These are phyloP conservation scores for Corythoichthys haematopterus DNA, from an alignment of 2,113 vertebrate genomes.

Conservation along the genomic window DNA sequence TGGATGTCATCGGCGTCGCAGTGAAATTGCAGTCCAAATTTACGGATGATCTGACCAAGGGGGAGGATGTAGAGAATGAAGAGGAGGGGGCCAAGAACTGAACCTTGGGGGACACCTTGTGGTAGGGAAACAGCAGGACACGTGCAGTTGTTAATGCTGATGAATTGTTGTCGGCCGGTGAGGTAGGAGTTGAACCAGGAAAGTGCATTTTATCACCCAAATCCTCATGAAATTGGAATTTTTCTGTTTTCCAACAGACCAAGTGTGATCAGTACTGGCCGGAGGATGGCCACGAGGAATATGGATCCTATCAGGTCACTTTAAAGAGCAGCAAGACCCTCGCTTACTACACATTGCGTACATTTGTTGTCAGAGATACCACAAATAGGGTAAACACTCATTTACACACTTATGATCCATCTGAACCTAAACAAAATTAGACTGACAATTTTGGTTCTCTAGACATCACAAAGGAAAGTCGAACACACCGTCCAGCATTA, in stretches of 20 bases:
- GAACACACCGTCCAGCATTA: slow-evolving; percentile 87
- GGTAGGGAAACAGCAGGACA: too few relatives aligned
- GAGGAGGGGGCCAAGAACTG: too few relatives aligned
- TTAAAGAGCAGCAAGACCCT: slow-evolving; percentile 82
- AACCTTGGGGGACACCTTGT: too few relatives aligned
- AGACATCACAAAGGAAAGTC: slow-evolving; percentile 83
- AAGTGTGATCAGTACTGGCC: slow-evolving; percentile 99
- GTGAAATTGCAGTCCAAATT: too few relatives aligned
- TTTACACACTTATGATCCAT: background rate
- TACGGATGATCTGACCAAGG: too few relatives aligned
- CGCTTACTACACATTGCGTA: slow-evolving; percentile 89
- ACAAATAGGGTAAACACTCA: slow-evolving; percentile 77
- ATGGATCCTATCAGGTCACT: slow-evolving; percentile 88
- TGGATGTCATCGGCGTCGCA: too few relatives aligned
- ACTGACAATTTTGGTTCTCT: background rate
- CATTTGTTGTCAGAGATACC: slow-evolving; percentile 84
- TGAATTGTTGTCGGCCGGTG: too few relatives aligned
- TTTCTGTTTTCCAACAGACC: slow-evolving; percentile 69
- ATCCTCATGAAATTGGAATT: background rate
- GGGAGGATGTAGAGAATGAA: too few relatives aligned
- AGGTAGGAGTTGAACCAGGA: too few relatives aligned
- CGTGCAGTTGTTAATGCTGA: too few relatives aligned
- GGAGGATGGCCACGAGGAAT: slow-evolving; percentile 85
- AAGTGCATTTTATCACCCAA: background rate
- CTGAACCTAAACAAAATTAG: background rate